These are phyloP conservation scores for Hoplostethus atlanticus DNA, from an alignment of 2,797 vertebrate genomes.

Conservation along the genomic window DNA sequence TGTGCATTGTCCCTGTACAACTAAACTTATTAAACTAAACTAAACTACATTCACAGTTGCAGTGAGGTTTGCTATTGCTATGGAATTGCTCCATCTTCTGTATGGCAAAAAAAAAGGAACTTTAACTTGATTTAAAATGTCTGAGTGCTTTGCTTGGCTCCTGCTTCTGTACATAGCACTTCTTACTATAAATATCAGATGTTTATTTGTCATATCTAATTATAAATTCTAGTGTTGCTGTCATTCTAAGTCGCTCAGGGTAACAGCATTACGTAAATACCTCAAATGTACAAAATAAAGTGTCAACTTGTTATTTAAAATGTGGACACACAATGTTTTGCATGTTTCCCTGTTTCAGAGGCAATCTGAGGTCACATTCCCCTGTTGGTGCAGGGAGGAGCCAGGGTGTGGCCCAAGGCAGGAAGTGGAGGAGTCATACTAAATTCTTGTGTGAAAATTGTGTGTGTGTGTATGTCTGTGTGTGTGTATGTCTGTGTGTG, in stretches of 20 bases:
- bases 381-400: slow-evolving; percentile 64
- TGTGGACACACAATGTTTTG: slow-evolving; percentile 27
- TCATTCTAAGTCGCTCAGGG: background rate
- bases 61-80: background rate
- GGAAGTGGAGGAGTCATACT: slow-evolving; percentile 73
- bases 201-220: background rate
- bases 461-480: slow-evolving; percentile 21
- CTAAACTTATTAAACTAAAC: too few relatives aligned
- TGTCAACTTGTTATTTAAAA: slow-evolving; percentile 23
- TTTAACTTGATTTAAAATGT: background rate
- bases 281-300: background rate
- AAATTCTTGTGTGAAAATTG: slow-evolving; percentile 63
- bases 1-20: too few relatives aligned
- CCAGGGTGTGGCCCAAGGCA: slow-evolving; percentile 69
- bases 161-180: slow-evolving; percentile 1
- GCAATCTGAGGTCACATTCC: slow-evolving; percentile 81
- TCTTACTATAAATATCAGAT: background rate
- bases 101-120: too few relatives aligned
- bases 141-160: background rate
- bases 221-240: background rate
- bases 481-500: slow-evolving; percentile 25
- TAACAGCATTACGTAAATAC: background rate
- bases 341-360: slow-evolving; percentile 59
- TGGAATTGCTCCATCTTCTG: background rate
- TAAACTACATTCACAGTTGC: background rate